Evolutionary conservation across 2,113 vertebrate genomes (phyloP).

Genomic region (Takifugu flavidus): DNA sequence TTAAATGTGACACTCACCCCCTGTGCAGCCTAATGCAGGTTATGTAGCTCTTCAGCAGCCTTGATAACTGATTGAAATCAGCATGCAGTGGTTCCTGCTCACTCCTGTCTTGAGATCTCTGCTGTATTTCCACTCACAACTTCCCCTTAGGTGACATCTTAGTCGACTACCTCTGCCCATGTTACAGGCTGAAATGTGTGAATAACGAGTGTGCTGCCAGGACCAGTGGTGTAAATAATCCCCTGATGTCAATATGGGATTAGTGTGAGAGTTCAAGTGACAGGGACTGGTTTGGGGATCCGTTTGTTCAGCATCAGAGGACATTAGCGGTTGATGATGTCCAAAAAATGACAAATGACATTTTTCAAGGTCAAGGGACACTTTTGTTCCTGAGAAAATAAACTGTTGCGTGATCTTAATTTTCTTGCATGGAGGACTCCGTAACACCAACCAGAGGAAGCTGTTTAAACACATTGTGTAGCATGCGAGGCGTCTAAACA

Average conservation of each 20-base stretch:
- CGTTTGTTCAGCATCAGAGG: background rate
- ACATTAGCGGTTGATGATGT: background rate
- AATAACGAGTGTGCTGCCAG: constrained; percentile 23
- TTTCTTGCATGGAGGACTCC: too few relatives aligned
- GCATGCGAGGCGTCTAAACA: too few relatives aligned
- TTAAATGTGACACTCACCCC: constrained; percentile 32
- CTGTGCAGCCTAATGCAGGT: constrained; percentile 40
- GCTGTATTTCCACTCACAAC: constrained; percentile 27
- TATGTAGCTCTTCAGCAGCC: constrained; percentile 67
- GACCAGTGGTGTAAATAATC: constrained; percentile 38
- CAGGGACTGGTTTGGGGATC: background rate
- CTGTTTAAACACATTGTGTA: too few relatives aligned
- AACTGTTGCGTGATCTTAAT: too few relatives aligned
- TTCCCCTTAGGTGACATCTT: constrained; percentile 35
- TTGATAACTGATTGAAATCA: constrained; percentile 69
- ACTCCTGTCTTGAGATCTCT: constrained; percentile 65
- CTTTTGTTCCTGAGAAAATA: too few relatives aligned
- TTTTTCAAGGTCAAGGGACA: background rate
- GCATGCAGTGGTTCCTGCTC: constrained; percentile 58
- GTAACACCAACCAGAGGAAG: too few relatives aligned
- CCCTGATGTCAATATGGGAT: constrained; percentile 42
- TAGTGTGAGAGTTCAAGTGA: constrained; percentile 50
- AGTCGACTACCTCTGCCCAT: constrained; percentile 9
- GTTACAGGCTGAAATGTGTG: constrained; percentile 11
- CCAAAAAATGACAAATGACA: background rate